Evolutionary conservation across 2,888 invertebrate species (phyloP), one percentile per base, ranked within the genome.

Genomic region (Cacoxenus indagator): DNA sequence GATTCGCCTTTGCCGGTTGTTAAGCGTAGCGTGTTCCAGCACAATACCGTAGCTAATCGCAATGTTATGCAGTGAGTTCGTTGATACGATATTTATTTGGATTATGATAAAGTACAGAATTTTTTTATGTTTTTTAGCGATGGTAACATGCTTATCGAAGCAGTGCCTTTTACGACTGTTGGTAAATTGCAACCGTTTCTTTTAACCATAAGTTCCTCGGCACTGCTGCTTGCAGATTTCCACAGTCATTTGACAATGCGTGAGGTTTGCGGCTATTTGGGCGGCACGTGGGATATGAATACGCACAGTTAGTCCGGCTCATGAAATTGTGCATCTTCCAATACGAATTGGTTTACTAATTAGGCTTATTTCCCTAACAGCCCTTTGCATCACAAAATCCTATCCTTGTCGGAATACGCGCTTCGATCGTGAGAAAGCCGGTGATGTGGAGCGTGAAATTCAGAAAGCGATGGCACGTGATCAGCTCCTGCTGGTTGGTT

Each of bases 251-350:
- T 98, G 78, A 96, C 95, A n/a, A 94, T 93, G 84, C 94, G 94
- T 78, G 98, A 98, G 90, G 95, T 97, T 14, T 95, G 96, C 83
- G 98, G 98, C n/a, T 98, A 98, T 87, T 89, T 98, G 64, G 98
- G 95, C 64, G 98, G 98, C 3, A 93, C 94, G 69, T 98, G 98
- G 98, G 98, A 98, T 88, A 92, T 96, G 66, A 96, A 95, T 86
- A 92, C 93, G 72, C 97, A 98, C 84, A 96, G 97, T 97, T 91
- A 91, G 93, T 78, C 91, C 71, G 76, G 76, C 77, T 70, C 64
- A 14, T n/a, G 66, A 65, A 57, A 27, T 55, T 51, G n/a, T n/a
- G 61, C 14, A 37, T 4, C n/a, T n/a, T n/a, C 4, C 14, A 27
- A 22, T 1, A 29, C 26, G 17, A 48, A 70, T 61, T 31, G 14